Evolutionary conservation across 2,888 invertebrate species (phyloP), one percentile per base, ranked within the genome.

Genomic region (Apodemia duryi): DNA sequence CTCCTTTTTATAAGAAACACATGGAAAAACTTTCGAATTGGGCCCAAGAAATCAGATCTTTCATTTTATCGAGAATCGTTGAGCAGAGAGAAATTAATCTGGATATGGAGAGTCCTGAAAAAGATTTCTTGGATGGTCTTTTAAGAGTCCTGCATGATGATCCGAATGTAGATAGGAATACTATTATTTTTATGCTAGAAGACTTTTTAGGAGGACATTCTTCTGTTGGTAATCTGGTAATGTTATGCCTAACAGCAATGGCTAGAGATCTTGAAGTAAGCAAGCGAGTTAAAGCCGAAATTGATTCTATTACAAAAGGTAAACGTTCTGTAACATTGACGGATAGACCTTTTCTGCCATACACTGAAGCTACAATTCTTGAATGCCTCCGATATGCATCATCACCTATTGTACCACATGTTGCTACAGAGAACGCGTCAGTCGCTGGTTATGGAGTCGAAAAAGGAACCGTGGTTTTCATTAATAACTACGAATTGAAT

Each of bases 381-480:
- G 98, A 98, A 86, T 95, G 96, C 1, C 83, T 97, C 0, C 86
- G 98, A 63, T 94, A 95, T 65, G 94, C 96, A 0, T 97, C 97
- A 0, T 97, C 97, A 0, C 97, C 98, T 0, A 97, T 98, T 67
- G 97, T 98, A 0, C 98, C 98, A 0, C 97, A 97, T 77, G 97
- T 97, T 0, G 97, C 97, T 0, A 96, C 96, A 0, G 94, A 95
- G 73, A 95, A 96, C 75, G 95, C 95, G 0, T 91, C 93, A 1
- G 94, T 98, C 6, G 93, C 94, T 57, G 97, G 95, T 0, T 96
- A 93, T 75, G 92, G 93, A 0, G 93, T 97, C 0, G 93, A 94
- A 63, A 95, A 95, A 76, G 97, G 96, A 0, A 96, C 97, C 0
- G 93, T 97, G 64, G 94, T 97, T 0, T 96, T 97, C 77, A 94